Percentiles rank a stretch among this genome's conserved stretches.
Conservation (phyloP, 2,113 vertebrate species). For the Perognathus longimembris region DNA sequence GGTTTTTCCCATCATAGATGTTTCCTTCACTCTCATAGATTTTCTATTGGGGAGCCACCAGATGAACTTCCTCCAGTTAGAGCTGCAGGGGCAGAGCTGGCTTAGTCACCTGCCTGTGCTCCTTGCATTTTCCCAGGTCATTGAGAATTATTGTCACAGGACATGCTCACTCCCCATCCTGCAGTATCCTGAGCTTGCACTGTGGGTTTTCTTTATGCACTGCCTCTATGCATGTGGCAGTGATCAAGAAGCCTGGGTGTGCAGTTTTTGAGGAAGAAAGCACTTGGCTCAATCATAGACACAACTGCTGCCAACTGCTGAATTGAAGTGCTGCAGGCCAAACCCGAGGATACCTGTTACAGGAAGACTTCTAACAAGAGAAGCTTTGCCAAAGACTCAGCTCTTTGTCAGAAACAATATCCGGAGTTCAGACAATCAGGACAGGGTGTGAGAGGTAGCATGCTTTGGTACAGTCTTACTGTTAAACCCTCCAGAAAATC, state of each 20-base stretch:
- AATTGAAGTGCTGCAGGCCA: background rate
- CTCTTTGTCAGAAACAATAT: constrained; percentile 32
- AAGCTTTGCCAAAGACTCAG: background rate
- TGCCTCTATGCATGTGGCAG: background rate
- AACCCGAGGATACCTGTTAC: background rate
- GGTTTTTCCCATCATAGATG: background rate
- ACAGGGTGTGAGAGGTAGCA: background rate
- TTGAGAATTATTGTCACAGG: background rate
- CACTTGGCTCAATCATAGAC: background rate
- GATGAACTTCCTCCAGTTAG: background rate
- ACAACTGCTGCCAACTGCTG: background rate
- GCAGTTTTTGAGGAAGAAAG: background rate
- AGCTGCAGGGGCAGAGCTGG: background rate
- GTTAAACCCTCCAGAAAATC: background rate
- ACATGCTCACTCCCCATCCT: rapidly evolving
- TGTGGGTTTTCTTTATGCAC: background rate
- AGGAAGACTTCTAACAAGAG: constrained; percentile 37
- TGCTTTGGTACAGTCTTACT: background rate
- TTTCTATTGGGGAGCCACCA: background rate
- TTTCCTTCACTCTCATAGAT: background rate
- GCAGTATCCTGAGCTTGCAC: background rate
- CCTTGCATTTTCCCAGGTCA: background rate
- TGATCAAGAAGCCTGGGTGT: background rate
- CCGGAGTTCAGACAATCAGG: background rate
- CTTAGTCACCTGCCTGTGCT: background rate